Evolutionary conservation across 2,888 invertebrate species (phyloP), one percentile per base, ranked within the genome.

Genomic region (Eurois occulta): DNA sequence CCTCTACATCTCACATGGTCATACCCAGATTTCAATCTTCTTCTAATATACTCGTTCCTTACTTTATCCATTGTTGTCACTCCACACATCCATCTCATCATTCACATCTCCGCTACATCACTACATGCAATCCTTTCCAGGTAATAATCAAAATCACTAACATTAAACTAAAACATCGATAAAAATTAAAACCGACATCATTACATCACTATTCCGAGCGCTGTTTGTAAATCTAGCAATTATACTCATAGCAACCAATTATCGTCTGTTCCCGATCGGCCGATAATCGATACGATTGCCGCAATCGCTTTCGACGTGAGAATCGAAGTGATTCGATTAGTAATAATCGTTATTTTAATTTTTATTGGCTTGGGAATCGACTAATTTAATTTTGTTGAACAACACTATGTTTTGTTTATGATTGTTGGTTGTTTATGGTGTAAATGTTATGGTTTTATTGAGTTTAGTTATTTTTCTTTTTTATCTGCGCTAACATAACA

Each of bases 211-310:
- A 65, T 38, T 43, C 7, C 21, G 3, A n/a, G 7, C 28, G 38
- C 38, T 85, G 81, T 83, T 85, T 85, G 85, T 81, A 80, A 74
- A 85, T 85, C 85, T 68, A 64, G 35, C 75, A 83, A 83, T 83
- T 85, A 82, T 64, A 58, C 74, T 84, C 71, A 41, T 32, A 64
- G 35, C 52, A 69, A 48, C 32, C 81, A 83, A 83, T 83, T 83
- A 85, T 66, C 85, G 72, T 64, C 80, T 68, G 81, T 84, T 84
- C 75, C 68, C 84, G 38, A 81, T 84, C 43, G 75, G 38, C 46
- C 64, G 85, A 85, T 83, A 80, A 83, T 83, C 83, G 81, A 72
- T 75, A 85, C 72, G 62, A 83, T 83, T 80, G 81, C 85, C n/a
- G 81, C 85, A 80, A 83, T 83, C 68, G 72, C 4, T 58, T 28